Evolutionary conservation across 2,113 vertebrate genomes (phyloP).

Genomic region (Tragelaphus imberbis): DNA sequence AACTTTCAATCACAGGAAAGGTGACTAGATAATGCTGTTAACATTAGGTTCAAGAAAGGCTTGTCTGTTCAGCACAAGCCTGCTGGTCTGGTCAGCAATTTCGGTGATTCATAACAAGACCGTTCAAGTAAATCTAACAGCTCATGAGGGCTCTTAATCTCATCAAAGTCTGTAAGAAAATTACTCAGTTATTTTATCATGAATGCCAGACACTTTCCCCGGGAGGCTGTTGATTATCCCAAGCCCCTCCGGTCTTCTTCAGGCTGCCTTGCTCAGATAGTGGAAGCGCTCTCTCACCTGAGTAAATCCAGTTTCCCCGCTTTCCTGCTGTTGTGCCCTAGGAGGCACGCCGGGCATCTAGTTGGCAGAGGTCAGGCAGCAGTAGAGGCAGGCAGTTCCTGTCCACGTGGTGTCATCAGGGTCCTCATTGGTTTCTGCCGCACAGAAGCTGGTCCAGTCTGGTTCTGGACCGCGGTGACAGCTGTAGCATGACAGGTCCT

Average conservation of each 20-base stretch:
- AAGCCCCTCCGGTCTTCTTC: not conserved
- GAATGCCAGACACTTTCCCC: not conserved
- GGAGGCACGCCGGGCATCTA: not conserved
- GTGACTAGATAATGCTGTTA: not conserved
- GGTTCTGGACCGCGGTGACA: not conserved
- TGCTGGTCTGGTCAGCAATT: not conserved
- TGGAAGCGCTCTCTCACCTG: not conserved
- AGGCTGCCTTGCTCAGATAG: not conserved
- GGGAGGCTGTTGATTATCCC: not conserved
- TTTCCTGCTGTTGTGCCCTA: not conserved
- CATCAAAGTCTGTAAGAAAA: not conserved
- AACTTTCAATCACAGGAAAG: not conserved
- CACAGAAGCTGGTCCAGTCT: not conserved
- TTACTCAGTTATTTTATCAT: not conserved
- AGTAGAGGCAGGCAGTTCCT: not conserved
- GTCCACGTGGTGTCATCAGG: no score
- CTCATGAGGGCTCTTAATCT: not conserved
- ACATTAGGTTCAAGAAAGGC: not conserved
- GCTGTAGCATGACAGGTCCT: not conserved
- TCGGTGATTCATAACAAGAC: not conserved
- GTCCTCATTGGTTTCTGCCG: not conserved
- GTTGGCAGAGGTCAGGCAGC: not conserved
- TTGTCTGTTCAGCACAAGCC: not conserved
- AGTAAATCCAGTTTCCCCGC: not conserved
- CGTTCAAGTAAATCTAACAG: not conserved